phyloP scores from a whole-genome alignment of 2,797 vertebrate genomes.

The Eidolon dupreanum region DNA sequence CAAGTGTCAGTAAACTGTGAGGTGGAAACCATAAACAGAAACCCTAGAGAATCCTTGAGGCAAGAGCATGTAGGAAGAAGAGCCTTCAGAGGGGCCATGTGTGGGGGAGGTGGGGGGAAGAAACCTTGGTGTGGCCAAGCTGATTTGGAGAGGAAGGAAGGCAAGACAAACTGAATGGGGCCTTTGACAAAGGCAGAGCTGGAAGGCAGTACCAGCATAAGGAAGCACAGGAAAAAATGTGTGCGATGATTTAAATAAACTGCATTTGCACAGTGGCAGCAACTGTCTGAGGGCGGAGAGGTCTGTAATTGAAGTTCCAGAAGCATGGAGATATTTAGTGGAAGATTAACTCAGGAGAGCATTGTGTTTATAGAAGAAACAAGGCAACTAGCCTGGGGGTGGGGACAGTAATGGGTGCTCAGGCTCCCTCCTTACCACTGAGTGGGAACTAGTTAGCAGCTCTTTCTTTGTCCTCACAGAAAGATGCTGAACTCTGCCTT shows the following conservation, averaged over 20 bases:
- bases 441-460: background rate
- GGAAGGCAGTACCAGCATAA: background rate
- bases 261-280: background rate
- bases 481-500: background rate
- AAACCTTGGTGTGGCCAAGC: background rate
- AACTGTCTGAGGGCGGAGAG: background rate
- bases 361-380: background rate
- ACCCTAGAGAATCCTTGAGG: background rate
- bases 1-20: background rate
- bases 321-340: constrained; percentile 41
- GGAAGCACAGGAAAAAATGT: background rate
- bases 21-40: background rate
- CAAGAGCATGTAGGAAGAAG: background rate
- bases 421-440: background rate
- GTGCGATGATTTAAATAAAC: background rate
- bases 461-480: background rate
- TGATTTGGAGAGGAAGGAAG: background rate
- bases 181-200: background rate
- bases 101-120: background rate
- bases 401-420: background rate
- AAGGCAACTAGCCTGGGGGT: background rate
- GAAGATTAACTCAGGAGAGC: constrained; percentile 45
- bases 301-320: constrained; percentile 28
- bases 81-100: background rate
- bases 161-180: background rate